Evolutionary conservation across 2,113 vertebrate genomes (phyloP).

Genomic region (Carettochelys insculpta): DNA sequence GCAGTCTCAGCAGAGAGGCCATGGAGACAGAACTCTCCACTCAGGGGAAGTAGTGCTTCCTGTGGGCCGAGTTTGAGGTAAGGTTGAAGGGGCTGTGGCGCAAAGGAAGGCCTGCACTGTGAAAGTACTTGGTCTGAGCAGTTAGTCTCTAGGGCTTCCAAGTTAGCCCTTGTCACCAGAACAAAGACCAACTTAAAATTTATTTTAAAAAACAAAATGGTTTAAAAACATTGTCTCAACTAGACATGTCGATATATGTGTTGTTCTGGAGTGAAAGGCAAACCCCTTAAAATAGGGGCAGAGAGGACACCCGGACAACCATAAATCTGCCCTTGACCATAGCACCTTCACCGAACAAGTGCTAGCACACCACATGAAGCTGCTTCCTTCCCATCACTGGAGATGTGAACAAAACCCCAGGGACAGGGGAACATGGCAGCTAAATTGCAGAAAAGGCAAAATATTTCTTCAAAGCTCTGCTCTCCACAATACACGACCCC

Average conservation of each 20-base stretch:
- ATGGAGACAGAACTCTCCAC: not conserved
- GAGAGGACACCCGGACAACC: conserved; percentile 8
- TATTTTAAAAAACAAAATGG: not conserved
- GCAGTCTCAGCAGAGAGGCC: not conserved
- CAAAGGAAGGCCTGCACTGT: not conserved
- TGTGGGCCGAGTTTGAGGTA: conserved; percentile 41
- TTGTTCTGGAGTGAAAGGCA: conserved; percentile 24
- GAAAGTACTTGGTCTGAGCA: conserved; percentile 37
- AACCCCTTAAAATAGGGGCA: conserved; percentile 44
- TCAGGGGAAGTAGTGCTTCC: not conserved
- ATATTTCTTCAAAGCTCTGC: not conserved
- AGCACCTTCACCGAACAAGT: not conserved
- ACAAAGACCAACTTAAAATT: not conserved
- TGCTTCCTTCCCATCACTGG: conserved; percentile 10
- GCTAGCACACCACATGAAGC: not conserved
- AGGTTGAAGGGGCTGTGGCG: conserved; percentile 7
- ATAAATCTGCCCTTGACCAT: not conserved
- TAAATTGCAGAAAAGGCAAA: not conserved
- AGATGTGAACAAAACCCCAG: not conserved
- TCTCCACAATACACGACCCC: not conserved
- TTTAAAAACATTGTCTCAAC: conserved; percentile 9
- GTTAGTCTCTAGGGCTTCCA: conserved; percentile 39
- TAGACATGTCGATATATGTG: conserved; percentile 40
- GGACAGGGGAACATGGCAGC: not conserved
- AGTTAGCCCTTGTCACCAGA: conserved; percentile 27